These are phyloP conservation scores for Macrotrachela quadricornifera DNA, from an alignment of 1,140 invertebrate species.

Conservation along the genomic window DNA sequence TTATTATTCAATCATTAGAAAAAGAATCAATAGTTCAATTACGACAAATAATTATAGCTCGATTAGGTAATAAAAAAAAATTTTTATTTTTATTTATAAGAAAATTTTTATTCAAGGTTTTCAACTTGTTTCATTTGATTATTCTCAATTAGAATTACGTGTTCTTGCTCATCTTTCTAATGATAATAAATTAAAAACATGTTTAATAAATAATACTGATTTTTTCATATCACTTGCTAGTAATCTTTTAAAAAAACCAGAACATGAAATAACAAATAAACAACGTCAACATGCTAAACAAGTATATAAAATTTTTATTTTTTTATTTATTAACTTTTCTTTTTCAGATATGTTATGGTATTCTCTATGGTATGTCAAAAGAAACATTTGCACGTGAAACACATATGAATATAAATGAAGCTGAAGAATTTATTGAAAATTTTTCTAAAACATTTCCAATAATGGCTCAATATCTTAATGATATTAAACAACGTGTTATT, in stretches of 20 bases:
- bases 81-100: too few relatives aligned
- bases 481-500: not conserved
- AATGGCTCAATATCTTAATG: slow-evolving; percentile 11
- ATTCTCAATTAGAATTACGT: slow-evolving; percentile 78
- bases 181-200: slow-evolving; percentile 46
- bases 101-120: too few relatives aligned
- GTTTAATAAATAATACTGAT: slow-evolving; percentile 52
- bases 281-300: slow-evolving; percentile 61
- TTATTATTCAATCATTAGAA: too few relatives aligned
- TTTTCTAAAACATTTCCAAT: slow-evolving; percentile 64
- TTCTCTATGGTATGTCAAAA: slow-evolving; percentile 87
- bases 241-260: slow-evolving; percentile 25
- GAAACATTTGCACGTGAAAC: slow-evolving; percentile 59
- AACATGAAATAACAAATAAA: slow-evolving; percentile 43
- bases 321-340: too few relatives aligned
- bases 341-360: slow-evolving; percentile 81
- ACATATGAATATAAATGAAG: slow-evolving; percentile 54
- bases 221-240: not conserved
- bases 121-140: slow-evolving; percentile 50
- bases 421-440: slow-evolving; percentile 49
- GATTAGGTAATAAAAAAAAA: too few relatives aligned
- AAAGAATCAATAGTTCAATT: too few relatives aligned
- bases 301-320: slow-evolving; percentile 14
- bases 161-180: slow-evolving; percentile 68
- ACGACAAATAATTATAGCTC: too few relatives aligned